These are phyloP conservation scores for Pelecanoides urinatrix DNA, from an alignment of 2,113 vertebrate species.

Conservation along the genomic window DNA sequence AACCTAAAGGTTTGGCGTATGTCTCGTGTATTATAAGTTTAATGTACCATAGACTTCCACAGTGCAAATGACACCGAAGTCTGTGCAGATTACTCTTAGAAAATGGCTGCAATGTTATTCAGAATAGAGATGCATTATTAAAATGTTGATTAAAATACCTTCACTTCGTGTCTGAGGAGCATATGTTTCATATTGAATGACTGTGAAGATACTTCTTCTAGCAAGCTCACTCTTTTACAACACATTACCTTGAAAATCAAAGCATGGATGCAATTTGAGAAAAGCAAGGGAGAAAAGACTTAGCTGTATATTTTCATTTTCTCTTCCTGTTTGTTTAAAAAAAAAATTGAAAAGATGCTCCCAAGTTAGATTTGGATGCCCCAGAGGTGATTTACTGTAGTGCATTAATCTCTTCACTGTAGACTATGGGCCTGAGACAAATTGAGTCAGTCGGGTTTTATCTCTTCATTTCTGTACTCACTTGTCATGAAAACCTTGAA, in stretches of 20 bases:
- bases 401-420: background rate
- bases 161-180: background rate
- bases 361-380: background rate
- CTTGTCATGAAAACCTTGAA: slow-evolving; percentile 27
- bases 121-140: background rate
- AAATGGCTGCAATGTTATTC: background rate
- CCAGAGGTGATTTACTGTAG: slow-evolving; percentile 1
- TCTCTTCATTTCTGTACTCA: slow-evolving; percentile 1
- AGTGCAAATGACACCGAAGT: background rate
- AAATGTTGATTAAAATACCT: background rate
- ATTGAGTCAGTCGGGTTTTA: slow-evolving; percentile 23
- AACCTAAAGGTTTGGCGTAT: background rate
- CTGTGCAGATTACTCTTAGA: background rate
- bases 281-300: background rate
- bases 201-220: background rate
- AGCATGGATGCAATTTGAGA: background rate
- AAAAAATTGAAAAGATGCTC: background rate
- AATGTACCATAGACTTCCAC: background rate
- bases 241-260: background rate
- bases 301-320: background rate
- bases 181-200: background rate
- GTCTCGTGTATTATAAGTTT: background rate
- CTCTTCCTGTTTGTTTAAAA: background rate
- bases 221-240: background rate
- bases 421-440: slow-evolving; percentile 4